Evolutionary conservation across 2,113 vertebrate species (phyloP), one percentile per base, ranked within the genome.

Genomic region (Oxyruncus cristatus): DNA sequence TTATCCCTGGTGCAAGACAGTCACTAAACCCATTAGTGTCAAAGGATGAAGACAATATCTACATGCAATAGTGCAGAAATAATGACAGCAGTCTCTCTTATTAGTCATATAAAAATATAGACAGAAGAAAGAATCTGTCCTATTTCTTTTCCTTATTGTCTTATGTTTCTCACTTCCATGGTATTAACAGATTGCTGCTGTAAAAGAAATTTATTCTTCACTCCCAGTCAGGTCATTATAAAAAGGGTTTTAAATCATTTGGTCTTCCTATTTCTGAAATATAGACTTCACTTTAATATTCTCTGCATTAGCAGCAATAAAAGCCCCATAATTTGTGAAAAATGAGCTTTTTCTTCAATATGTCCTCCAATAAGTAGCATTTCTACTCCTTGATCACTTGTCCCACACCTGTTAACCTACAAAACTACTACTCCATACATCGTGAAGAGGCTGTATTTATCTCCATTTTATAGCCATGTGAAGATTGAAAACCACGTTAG

Each of bases 241-340:
- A 96, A 96, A 97, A 68, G 59, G 89, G 89, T 97, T 98, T 98
- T 97, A 98, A 98, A 98, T 98, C 94, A 98, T 94, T 97, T 95
- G 97, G 85, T 96, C 97, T 92, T 97, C 94, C 95, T 80, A 92
- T 97, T 97, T 97, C 96, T 98, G 97, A 98, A 98, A 98, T 97
- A 98, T 84, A 98, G 97, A 97, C 97, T 97, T 98, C 96, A 95
- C 93, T 98, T 98, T 97, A 98, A 97, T 98, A 97, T 97, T 96
- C 93, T 97, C 93, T 97, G 94, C 97, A 95, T 98, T 98, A 96
- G 96, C 72, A 96, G 96, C 96, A 95, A 93, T 98, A 96, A 98
- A 98, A 97, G 58, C 58, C 66, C 92, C 91, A 96, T 97, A 98
- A 98, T 97, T 97, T 97, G 81, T 98, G 98, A 97, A 98, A 98